A percentile compares a stretch with the other conserved stretches of the same genome.
Conservation (phyloP, 2,113 vertebrate species). For the Petromus typicus region DNA sequence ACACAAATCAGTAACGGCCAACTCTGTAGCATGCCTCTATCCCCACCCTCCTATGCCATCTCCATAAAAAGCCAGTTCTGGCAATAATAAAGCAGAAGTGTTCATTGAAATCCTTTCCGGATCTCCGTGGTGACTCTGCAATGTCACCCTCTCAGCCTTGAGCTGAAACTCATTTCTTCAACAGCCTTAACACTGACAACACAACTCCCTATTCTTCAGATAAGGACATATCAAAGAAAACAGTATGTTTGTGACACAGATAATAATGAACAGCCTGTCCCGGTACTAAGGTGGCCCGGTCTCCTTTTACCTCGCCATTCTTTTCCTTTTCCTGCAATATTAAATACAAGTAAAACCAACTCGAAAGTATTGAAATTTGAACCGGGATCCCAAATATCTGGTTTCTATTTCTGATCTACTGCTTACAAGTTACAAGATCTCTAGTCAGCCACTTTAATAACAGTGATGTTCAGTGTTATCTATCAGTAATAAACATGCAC, state of each 20-base stretch:
- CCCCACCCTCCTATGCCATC: no score
- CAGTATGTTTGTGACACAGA: not conserved
- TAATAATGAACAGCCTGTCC: not conserved
- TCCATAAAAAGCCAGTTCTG: no score
- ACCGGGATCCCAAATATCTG: not conserved
- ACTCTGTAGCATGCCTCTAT: no score
- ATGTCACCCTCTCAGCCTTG: no score
- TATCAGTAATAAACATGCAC: not conserved
- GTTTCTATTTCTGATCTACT: not conserved
- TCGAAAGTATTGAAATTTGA: not conserved
- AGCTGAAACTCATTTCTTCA: no score
- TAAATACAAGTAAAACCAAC: not conserved
- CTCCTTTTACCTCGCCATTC: not conserved
- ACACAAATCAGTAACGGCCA: no score
- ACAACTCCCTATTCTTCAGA: not conserved
- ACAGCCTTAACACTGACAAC: no score
- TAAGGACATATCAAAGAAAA: not conserved
- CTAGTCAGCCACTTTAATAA: not conserved
- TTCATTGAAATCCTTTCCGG: no score
- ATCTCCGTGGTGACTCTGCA: no score
- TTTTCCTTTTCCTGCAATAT: not conserved
- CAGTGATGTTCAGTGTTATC: not conserved
- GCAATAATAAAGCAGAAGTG: no score
- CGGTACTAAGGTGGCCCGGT: not conserved
- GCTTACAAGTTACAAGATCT: not conserved